A percentile compares a stretch with the other conserved stretches of the same genome.
Evolutionary conservation across 2,888 invertebrate genomes (phyloP).

Genomic region (Escarpia spicata): DNA sequence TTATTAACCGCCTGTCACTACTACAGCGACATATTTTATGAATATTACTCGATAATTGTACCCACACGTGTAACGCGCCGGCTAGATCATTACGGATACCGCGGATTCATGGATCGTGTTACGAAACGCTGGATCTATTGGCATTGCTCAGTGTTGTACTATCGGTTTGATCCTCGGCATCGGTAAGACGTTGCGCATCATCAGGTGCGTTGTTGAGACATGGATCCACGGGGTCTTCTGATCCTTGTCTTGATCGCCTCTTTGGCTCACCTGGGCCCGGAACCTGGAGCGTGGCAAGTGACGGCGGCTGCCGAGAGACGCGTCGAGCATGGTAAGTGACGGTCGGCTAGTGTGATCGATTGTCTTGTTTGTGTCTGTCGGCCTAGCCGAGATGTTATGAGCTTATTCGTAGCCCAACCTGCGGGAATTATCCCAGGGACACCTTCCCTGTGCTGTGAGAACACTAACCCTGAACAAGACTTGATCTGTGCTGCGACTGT

Average conservation of each 20-base stretch:
- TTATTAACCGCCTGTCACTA: not conserved
- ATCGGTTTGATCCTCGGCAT: not conserved
- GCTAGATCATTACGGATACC: not conserved
- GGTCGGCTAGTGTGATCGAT: not conserved
- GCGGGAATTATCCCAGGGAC: not conserved
- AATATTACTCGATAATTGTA: constrained; percentile 13
- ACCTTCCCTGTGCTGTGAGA: not conserved
- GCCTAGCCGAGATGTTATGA: constrained; percentile 16
- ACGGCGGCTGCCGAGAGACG: not conserved
- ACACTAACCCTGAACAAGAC: not conserved
- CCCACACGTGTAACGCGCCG: constrained; percentile 16
- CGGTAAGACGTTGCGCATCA: not conserved
- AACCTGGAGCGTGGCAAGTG: constrained; percentile 13
- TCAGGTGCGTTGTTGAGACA: constrained; percentile 8
- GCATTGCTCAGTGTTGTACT: not conserved
- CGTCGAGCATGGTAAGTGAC: constrained; percentile 16
- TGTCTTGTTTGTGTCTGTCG: constrained; percentile 12
- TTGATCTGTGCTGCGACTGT: not conserved
- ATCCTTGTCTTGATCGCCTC: constrained; percentile 3
- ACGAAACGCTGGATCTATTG: constrained; percentile 12
- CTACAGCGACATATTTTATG: constrained; percentile 16
- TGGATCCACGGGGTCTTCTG: constrained; percentile 10
- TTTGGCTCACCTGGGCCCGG: constrained; percentile 13
- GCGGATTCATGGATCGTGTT: constrained; percentile 13
- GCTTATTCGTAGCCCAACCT: constrained; percentile 6